These are phyloP conservation scores for Wasmannia auropunctata DNA, from an alignment of 1,140 invertebrate species.

Conservation along the genomic window DNA sequence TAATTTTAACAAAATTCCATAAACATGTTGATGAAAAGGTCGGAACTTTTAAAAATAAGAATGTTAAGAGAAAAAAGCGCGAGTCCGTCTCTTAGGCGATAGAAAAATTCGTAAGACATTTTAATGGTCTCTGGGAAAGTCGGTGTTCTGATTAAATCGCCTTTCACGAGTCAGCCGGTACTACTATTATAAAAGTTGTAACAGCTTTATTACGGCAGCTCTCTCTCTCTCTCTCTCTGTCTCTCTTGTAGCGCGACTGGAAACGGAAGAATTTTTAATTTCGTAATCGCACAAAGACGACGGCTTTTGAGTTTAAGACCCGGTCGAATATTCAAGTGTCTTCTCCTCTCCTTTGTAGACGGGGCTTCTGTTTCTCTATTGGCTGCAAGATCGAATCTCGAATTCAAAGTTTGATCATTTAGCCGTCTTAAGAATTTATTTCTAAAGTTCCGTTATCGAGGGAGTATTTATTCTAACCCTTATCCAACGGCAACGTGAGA, in stretches of 20 bases:
- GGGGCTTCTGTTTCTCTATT: background rate
- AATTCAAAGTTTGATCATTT: conserved; percentile 48
- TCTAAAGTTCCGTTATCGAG: conserved; percentile 23
- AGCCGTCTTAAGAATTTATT: conserved; percentile 36
- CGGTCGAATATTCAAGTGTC: conserved; percentile 19
- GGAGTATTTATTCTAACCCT: conserved; percentile 3
- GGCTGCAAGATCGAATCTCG: conserved; percentile 35
- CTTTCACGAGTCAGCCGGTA: conserved; percentile 52
- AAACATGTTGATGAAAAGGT: conserved; percentile 21
- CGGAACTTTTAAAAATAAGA: conserved; percentile 37
- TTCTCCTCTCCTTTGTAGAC: conserved; percentile 15
- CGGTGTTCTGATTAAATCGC: conserved; percentile 56
- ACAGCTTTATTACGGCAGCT: conserved; percentile 52
- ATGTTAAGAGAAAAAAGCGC: background rate
- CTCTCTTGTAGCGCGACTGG: conserved; percentile 14
- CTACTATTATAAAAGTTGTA: conserved; percentile 60
- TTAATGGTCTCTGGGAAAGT: conserved; percentile 51
- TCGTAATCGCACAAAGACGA: conserved; percentile 54
- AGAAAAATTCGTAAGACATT: conserved; percentile 58
- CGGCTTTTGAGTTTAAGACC: conserved; percentile 50
- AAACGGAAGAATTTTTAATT: conserved; percentile 59
- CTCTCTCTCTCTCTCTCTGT: no score
- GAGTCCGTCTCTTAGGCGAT: conserved; percentile 34
- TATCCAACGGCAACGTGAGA: background rate
- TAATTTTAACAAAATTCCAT: conserved; percentile 27